Evolutionary conservation across 2,888 invertebrate species (phyloP).

Genomic region (Nesidiocoris tenuis): DNA sequence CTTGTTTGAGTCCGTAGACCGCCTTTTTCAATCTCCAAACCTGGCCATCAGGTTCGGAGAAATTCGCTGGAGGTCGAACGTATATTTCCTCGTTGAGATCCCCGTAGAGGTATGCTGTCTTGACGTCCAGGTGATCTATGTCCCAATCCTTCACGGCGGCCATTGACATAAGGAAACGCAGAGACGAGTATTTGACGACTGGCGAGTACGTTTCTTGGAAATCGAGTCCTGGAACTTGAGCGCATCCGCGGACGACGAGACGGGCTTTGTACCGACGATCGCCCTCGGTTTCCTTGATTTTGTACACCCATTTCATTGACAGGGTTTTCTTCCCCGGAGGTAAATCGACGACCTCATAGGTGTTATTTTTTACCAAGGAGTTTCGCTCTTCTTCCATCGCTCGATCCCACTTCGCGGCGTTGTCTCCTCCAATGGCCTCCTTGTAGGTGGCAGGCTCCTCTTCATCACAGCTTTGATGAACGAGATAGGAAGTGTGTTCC

Average conservation of each 20-base stretch:
- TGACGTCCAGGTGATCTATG: too few species aligned
- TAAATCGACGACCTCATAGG: not conserved
- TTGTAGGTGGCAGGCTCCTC: not conserved
- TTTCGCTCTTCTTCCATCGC: not conserved
- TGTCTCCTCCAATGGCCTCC: not conserved
- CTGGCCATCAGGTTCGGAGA: not conserved
- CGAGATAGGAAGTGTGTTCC: not conserved
- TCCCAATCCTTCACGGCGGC: too few species aligned
- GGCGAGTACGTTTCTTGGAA: too few species aligned
- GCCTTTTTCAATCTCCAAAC: constrained; percentile 9
- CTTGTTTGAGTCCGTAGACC: constrained; percentile 3
- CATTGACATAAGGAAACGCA: too few species aligned
- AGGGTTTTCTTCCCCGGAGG: not conserved
- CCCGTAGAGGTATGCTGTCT: too few species aligned
- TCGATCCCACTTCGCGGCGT: not conserved
- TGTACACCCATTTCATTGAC: not conserved
- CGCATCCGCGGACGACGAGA: not conserved
- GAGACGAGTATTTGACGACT: too few species aligned
- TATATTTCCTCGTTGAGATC: too few species aligned
- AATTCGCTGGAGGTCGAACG: too few species aligned
- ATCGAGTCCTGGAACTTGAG: too few species aligned
- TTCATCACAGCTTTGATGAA: not conserved
- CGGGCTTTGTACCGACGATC: not conserved
- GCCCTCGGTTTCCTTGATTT: not conserved
- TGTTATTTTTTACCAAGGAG: not conserved